phyloP scores from a whole-genome alignment of 30 jellyfish, hydroid and myxozoan genomes.

The Rhopilema esculentum region DNA sequence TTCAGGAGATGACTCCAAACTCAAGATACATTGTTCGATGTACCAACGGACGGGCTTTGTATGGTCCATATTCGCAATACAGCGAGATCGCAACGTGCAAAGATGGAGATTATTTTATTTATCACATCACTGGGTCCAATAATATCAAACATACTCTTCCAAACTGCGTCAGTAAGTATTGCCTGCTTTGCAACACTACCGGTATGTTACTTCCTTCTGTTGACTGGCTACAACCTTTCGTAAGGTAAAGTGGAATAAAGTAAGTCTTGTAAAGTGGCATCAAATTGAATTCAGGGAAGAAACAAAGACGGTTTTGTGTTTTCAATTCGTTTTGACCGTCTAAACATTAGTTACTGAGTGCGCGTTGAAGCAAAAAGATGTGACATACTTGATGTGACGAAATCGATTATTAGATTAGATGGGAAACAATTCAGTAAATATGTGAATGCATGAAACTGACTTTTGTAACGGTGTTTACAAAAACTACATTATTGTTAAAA shows the following conservation, averaged over 20 bases:
- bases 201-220: background rate
- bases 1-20: constrained; percentile 20
- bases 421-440: too few relatives aligned
- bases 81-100: constrained; percentile 55
- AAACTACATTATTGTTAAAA: too few relatives aligned
- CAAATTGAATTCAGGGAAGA: background rate
- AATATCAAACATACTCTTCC: constrained; percentile 49
- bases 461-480: too few relatives aligned
- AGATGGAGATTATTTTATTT: constrained; percentile 59
- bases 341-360: too few relatives aligned
- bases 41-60: constrained; percentile 37
- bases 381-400: too few relatives aligned
- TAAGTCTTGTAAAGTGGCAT: background rate
- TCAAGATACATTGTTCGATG: constrained; percentile 36
- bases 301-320: too few relatives aligned
- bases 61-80: constrained; percentile 54
- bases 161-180: constrained; percentile 65
- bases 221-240: background rate
- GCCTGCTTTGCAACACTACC: background rate
- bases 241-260: background rate
- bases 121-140: background rate
- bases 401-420: too few relatives aligned
- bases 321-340: too few relatives aligned
- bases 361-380: too few relatives aligned
- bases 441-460: too few relatives aligned